A percentile compares a stretch with the other conserved stretches of the same genome.
These are phyloP conservation scores for Tachysurus vachellii DNA, from an alignment of 2,113 vertebrate species.

Conservation along the genomic window DNA sequence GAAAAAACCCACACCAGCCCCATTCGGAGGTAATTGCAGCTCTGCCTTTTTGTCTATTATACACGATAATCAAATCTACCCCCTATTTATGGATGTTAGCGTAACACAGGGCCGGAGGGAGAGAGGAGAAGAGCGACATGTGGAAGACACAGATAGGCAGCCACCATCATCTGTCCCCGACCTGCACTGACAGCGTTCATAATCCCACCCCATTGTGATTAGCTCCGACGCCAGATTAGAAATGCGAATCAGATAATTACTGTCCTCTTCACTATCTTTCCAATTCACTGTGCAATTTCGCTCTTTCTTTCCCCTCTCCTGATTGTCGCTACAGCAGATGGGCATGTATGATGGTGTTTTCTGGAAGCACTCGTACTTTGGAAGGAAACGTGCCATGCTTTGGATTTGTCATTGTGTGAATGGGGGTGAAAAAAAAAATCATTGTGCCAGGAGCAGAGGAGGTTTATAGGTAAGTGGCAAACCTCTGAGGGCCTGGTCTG, in stretches of 20 bases:
- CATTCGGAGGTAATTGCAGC: conserved; percentile 35
- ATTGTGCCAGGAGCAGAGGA: background rate
- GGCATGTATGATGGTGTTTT: background rate
- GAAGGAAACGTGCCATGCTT: background rate
- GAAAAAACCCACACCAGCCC: background rate
- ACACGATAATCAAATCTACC: conserved; percentile 34
- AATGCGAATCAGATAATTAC: conserved; percentile 28
- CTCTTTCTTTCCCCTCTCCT: background rate
- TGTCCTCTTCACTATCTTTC: conserved; percentile 18
- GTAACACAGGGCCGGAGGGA: background rate
- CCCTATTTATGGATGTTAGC: conserved; percentile 27
- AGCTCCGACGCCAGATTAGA: conserved; percentile 24
- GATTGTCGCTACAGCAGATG: conserved; percentile 23
- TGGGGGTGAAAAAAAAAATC: background rate
- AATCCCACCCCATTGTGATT: conserved; percentile 14
- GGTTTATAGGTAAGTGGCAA: background rate
- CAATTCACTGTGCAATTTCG: conserved; percentile 6
- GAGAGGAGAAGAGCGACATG: conserved; percentile 12
- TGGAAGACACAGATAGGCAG: conserved; percentile 34
- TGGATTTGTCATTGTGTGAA: conserved; percentile 9
- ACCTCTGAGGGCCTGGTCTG: background rate
- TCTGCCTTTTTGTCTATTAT: conserved; percentile 33
- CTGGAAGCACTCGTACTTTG: background rate
- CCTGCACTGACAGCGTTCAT: background rate
- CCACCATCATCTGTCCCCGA: background rate